Conservation (phyloP, 2,113 vertebrate genomes). For the Hippocampus mohnikei region DNA sequence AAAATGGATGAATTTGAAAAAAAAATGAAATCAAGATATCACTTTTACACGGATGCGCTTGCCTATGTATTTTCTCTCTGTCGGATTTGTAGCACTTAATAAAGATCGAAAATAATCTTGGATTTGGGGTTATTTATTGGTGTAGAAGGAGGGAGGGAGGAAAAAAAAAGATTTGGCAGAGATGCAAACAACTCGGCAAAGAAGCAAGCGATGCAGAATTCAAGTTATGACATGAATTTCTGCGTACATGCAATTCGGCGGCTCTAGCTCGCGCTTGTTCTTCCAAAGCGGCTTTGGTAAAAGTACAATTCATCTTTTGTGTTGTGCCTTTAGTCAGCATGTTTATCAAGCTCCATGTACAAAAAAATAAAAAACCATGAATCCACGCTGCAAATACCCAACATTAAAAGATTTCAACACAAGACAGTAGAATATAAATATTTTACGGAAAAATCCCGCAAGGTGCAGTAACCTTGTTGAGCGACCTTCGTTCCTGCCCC, state of each 20-base stretch:
- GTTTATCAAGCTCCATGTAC: not conserved
- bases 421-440: too few relatives aligned
- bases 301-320: not conserved
- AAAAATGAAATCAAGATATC: slow-evolving; percentile 4
- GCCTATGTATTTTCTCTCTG: slow-evolving; percentile 4
- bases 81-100: slow-evolving; percentile 61
- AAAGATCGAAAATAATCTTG: slow-evolving; percentile 39
- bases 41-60: slow-evolving; percentile 5
- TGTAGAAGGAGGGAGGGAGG: not conserved
- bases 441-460: too few relatives aligned
- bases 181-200: slow-evolving; percentile 11
- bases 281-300: not conserved
- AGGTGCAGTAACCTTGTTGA: too few relatives aligned
- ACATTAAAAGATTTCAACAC: not conserved
- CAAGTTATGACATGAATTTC: slow-evolving; percentile 27
- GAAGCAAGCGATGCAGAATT: slow-evolving; percentile 18
- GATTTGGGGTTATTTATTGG: slow-evolving; percentile 37
- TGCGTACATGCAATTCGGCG: not conserved
- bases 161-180: not conserved
- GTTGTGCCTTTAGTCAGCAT: not conserved
- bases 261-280: not conserved
- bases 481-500: too few relatives aligned
- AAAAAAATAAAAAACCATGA: not conserved
- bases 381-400: not conserved
- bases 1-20: slow-evolving; percentile 6